Evolutionary conservation across 1,140 invertebrate species (phyloP).

Genomic region (Cotesia chilonis): DNA sequence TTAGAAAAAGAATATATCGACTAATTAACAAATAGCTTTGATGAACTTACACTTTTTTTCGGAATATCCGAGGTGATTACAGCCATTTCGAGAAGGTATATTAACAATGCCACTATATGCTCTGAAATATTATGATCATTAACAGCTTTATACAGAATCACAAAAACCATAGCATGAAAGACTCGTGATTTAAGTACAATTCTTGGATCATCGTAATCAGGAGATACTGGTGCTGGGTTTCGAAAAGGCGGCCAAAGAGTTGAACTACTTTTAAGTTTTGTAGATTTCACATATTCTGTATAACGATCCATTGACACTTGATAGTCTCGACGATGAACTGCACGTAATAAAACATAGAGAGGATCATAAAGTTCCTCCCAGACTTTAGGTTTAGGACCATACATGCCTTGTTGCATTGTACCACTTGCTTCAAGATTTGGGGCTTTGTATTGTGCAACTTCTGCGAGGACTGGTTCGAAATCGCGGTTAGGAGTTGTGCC

Average conservation of each 20-base stretch:
- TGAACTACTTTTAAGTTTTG: conserved; percentile 72
- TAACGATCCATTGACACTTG: conserved; percentile 93
- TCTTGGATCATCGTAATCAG: conserved; percentile 77
- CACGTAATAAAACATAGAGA: conserved; percentile 87
- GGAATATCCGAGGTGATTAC: conserved; percentile 73
- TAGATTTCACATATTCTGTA: conserved; percentile 76
- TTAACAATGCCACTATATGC: conserved; percentile 82
- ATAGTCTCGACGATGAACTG: conserved; percentile 91
- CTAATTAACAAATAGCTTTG: not conserved
- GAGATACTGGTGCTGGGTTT: conserved; percentile 72
- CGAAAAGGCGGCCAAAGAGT: conserved; percentile 87
- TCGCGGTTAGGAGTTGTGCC: conserved; percentile 89
- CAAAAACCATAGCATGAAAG: conserved; percentile 86
- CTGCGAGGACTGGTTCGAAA: conserved; percentile 85
- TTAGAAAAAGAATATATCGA: not conserved
- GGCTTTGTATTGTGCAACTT: conserved; percentile 81
- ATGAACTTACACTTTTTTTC: conserved; percentile 56
- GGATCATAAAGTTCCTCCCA: conserved; percentile 96
- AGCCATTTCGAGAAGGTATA: conserved; percentile 88
- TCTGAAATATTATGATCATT: conserved; percentile 81
- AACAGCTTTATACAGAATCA: conserved; percentile 84
- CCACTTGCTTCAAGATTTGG: conserved; percentile 82
- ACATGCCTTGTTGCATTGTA: conserved; percentile 93
- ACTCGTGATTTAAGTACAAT: conserved; percentile 77
- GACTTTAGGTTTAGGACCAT: conserved; percentile 85